phyloP scores from a whole-genome alignment of 2,797 vertebrate species.

The Caiman crocodilus region DNA sequence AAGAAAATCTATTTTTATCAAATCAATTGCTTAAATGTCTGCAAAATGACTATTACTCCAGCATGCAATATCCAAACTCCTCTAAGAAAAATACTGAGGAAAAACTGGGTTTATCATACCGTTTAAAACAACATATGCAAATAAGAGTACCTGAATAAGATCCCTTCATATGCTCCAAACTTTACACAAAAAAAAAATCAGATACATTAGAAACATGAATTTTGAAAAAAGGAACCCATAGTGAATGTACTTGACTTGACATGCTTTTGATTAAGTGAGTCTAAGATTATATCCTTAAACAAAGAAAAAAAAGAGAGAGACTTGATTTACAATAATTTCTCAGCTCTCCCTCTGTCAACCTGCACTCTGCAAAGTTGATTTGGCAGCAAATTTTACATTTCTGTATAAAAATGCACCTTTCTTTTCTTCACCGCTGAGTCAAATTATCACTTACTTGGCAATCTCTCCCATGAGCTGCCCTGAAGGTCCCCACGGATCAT shows the following conservation, averaged over 20 bases:
- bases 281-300: not conserved
- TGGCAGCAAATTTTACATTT: constrained; percentile 69
- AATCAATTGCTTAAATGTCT: not conserved
- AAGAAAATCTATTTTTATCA: not conserved
- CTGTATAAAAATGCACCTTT: constrained; percentile 72
- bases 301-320: not conserved
- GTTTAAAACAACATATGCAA: not conserved
- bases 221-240: not conserved
- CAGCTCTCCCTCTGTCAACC: not conserved
- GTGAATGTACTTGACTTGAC: not conserved
- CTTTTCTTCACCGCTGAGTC: constrained; percentile 80
- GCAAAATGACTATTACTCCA: not conserved
- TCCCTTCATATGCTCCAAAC: not conserved
- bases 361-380: constrained; percentile 26
- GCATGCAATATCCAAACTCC: not conserved
- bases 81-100: not conserved
- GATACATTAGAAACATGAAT: not conserved
- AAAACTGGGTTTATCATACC: not conserved
- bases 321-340: constrained; percentile 20
- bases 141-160: not conserved
- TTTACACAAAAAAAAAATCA: not conserved
- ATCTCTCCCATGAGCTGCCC: constrained; percentile 98
- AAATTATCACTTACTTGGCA: constrained; percentile 92
- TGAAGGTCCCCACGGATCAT: constrained; percentile 98
- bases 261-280: not conserved